A percentile compares a stretch with the other conserved stretches of the same genome.
These are phyloP conservation scores for Empis livida DNA, from an alignment of 2,888 invertebrate genomes.

Conservation along the genomic window DNA sequence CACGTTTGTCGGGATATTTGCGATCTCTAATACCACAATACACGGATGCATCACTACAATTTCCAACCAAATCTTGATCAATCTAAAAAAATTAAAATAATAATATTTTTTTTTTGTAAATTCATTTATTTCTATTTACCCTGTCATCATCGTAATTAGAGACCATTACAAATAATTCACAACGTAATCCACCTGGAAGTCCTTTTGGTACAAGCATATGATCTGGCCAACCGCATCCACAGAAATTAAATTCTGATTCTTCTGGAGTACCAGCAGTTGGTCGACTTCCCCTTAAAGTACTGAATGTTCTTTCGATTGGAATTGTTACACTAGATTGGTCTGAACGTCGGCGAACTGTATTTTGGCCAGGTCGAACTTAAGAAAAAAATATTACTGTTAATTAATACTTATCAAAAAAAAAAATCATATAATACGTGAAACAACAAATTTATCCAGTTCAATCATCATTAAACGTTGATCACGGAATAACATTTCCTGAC, in stretches of 20 bases:
- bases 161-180: constrained; percentile 58
- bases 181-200: constrained; percentile 43
- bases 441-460: constrained; percentile 49
- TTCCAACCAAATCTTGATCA: constrained; percentile 32
- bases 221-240: constrained; percentile 73
- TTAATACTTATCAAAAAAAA: background rate
- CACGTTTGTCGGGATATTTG: constrained; percentile 62
- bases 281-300: constrained; percentile 44
- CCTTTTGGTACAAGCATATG: constrained; percentile 63
- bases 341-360: constrained; percentile 48
- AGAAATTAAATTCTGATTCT: constrained; percentile 52
- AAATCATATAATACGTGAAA: constrained; percentile 31
- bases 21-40: constrained; percentile 68
- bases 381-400: constrained; percentile 11
- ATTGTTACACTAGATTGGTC: constrained; percentile 61
- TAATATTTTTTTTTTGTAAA: background rate
- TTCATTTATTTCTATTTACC: constrained; percentile 7
- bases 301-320: constrained; percentile 64
- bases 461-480: constrained; percentile 46
- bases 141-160: constrained; percentile 51
- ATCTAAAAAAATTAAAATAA: constrained; percentile 20
- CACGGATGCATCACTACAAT: constrained; percentile 60
- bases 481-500: constrained; percentile 40
- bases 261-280: constrained; percentile 39
- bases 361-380: constrained; percentile 54